These are phyloP conservation scores for Drosophila siamana DNA, from an alignment of 2,888 invertebrate species.

Conservation along the genomic window DNA sequence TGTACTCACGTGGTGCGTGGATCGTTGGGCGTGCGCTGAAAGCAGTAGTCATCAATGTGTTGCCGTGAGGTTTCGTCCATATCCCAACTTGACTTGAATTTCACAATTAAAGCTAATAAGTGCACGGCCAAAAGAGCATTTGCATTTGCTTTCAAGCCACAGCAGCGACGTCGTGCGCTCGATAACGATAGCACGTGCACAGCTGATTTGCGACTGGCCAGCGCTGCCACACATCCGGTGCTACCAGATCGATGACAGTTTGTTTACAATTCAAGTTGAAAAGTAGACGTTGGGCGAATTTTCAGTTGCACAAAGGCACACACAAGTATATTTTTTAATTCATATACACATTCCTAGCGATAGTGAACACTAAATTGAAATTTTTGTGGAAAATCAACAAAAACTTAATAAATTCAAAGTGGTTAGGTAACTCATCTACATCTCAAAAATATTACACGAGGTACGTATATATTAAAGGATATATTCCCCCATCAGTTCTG, in stretches of 20 bases:
- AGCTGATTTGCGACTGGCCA: slow-evolving; percentile 18
- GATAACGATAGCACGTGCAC: slow-evolving; percentile 23
- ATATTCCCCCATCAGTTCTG: too few species aligned
- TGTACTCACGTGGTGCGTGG: slow-evolving; percentile 86
- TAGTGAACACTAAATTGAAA: not conserved
- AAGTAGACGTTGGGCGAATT: too few species aligned
- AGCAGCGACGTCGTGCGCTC: slow-evolving; percentile 14
- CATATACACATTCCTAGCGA: not conserved
- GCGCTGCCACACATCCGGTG: not conserved
- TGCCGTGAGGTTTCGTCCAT: slow-evolving; percentile 88
- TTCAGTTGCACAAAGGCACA: not conserved
- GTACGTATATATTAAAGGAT: too few species aligned
- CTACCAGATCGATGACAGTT: not conserved
- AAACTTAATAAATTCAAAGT: not conserved
- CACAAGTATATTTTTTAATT: not conserved
- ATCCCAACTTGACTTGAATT: slow-evolving; percentile 22
- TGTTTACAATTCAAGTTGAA: not conserved
- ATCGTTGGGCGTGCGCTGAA: slow-evolving; percentile 88
- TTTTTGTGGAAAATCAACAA: not conserved
- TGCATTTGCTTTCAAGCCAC: slow-evolving; percentile 11
- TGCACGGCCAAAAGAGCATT: slow-evolving; percentile 18
- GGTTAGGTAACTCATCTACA: too few species aligned
- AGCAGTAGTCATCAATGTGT: slow-evolving; percentile 88
- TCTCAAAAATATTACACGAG: too few species aligned
- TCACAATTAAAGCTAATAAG: slow-evolving; percentile 43